Evolutionary conservation across 2,797 vertebrate species (phyloP).

Genomic region (Acanthis flammea): DNA sequence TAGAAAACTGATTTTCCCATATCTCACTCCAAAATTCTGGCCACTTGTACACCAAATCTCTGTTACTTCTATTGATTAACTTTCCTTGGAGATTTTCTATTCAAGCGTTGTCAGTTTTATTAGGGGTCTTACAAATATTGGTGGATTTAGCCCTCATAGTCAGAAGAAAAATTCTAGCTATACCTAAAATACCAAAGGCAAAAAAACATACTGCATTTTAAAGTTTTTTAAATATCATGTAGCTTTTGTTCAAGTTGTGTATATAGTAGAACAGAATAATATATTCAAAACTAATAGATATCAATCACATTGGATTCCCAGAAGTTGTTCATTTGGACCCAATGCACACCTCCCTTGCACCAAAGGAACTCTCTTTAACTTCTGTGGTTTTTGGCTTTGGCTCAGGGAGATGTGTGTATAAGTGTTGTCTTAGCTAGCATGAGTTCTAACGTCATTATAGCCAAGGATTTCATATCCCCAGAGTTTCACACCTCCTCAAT

Average conservation of each 20-base stretch:
- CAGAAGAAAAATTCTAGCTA: neutral
- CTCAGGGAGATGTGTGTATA: accelerated
- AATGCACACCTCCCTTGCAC: neutral
- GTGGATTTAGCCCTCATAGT: neutral
- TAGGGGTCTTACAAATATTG: neutral
- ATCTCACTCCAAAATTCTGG: neutral
- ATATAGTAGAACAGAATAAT: neutral
- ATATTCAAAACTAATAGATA: neutral
- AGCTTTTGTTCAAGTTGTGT: neutral
- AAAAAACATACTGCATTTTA: neutral
- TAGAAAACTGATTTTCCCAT: neutral
- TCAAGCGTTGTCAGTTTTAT: neutral
- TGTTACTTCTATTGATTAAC: neutral
- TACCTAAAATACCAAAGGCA: neutral
- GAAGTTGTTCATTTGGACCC: neutral
- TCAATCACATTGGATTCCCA: neutral
- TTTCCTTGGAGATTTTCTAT: neutral
- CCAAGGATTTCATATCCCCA: too few relatives aligned
- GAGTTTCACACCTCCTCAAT: too few relatives aligned
- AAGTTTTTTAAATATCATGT: neutral
- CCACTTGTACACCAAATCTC: neutral
- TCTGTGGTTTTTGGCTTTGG: neutral
- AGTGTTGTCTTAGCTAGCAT: too few relatives aligned
- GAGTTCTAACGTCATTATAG: too few relatives aligned
- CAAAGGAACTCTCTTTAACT: neutral